phyloP scores from a whole-genome alignment of 2,113 vertebrate species.

The Dicerorhinus sumatrensis region DNA sequence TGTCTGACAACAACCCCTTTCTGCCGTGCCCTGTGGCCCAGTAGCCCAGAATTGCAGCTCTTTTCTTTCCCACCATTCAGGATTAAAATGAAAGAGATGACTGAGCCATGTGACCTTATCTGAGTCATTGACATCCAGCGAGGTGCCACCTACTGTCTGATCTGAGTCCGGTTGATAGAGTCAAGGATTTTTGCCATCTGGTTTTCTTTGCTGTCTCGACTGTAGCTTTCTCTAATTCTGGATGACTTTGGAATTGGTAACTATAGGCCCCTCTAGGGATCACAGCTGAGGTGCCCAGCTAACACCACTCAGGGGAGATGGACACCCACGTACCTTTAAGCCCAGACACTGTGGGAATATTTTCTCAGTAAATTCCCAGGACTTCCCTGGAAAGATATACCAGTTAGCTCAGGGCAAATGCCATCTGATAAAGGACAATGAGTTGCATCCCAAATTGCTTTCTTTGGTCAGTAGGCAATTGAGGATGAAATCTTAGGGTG shows the following conservation, averaged over 20 bases:
- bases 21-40: background rate
- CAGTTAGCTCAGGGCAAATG: too few species aligned
- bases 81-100: background rate
- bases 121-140: background rate
- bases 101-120: background rate
- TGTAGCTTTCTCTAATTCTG: background rate
- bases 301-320: background rate
- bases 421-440: background rate
- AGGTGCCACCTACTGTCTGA: background rate
- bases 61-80: background rate
- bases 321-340: background rate
- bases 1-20: background rate
- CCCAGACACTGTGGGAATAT: background rate
- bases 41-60: background rate
- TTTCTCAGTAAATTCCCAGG: background rate
- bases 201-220: background rate
- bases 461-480: background rate
- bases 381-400: background rate
- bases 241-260: background rate
- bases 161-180: background rate
- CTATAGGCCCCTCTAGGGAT: background rate
- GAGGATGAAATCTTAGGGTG: background rate
- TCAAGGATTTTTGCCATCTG: background rate
- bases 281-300: background rate
- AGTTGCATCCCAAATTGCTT: background rate